Base-by-base conservation (phyloP, 2,113 vertebrate genomes). In the Mesitornis unicolor region DNA sequence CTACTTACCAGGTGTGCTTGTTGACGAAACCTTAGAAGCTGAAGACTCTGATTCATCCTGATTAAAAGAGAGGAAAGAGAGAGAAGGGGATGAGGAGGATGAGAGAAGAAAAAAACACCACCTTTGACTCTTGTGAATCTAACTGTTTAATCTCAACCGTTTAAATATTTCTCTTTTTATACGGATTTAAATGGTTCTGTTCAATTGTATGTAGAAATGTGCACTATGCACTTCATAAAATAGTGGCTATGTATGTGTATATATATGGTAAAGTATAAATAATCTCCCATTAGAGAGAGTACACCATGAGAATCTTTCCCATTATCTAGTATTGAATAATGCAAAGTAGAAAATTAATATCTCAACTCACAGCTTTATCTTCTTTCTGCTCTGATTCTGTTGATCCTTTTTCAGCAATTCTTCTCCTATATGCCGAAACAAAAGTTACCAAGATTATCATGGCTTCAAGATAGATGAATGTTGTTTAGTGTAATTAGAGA, bases 401-500 rank as follows among this genome's bases (percentile, higher is more conserved):
- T 64, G 99, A 99, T 97, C 99, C 99, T 97, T 99, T 99, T 96
- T 99, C 99, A 95, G 99, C 99, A 96, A 99, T 99, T 98, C 99
- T 99, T 98, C 99, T 99, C 98, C 99, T 99, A 95, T 16, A 96
- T 94, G 64, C 28, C 68, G 24, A 96, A n/a, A 82, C 11, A 87
- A 29, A 88, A 68, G 48, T 96, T 71, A 92, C 17, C 28, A 38
- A 64, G 36, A 70, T 64, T 43, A 75, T 51, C 31, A 29, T 6
- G 17, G 82, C n/a, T 90, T 85, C 43, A 88, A 54, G 48, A 87
- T 40, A 20, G 67, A 56, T 83, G 57, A 74, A 64, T 10, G 3
- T 26, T 75, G 14, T 75, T 92, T 70, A 69, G 40, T 18, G 33
- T n/a, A 92, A 76, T 56, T 93, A 74, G 70, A 79, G 40, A 64